Conservation (phyloP, 2,888 invertebrate genomes). For the Heliconius ismenius region DNA sequence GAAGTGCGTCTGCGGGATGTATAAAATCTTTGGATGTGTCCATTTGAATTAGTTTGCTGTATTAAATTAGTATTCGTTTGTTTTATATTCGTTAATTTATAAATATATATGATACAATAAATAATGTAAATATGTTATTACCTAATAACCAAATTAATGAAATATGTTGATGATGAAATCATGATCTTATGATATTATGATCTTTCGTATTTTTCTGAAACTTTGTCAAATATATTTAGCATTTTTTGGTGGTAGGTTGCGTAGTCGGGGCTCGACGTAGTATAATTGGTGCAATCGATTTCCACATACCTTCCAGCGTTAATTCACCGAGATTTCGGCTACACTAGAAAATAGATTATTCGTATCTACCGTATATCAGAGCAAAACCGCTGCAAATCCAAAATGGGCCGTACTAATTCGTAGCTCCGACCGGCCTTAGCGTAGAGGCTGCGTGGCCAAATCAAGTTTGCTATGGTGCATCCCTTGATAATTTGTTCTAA, state of each 20-base stretch:
- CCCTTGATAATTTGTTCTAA: conserved; percentile 84
- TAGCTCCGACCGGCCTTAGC: conserved; percentile 46
- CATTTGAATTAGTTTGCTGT: not conserved
- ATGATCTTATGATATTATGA: too few species aligned
- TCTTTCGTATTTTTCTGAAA: not conserved
- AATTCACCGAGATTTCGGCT: conserved; percentile 44
- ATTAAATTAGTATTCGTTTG: not conserved
- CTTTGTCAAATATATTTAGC: not conserved
- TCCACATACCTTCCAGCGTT: conserved; percentile 39
- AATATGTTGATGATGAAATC: too few species aligned
- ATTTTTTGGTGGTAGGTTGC: not conserved
- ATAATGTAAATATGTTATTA: not conserved
- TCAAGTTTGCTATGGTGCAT: conserved; percentile 75
- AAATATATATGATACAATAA: not conserved
- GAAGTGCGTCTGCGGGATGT: conserved; percentile 30
- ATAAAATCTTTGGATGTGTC: conserved; percentile 29
- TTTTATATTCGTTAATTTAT: not conserved
- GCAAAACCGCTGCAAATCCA: conserved; percentile 47
- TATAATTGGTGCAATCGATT: conserved; percentile 31
- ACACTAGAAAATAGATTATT: conserved; percentile 49
- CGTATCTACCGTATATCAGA: conserved; percentile 48
- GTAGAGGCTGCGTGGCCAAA: conserved; percentile 70
- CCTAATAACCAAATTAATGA: not conserved
- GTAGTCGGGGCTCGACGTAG: not conserved
- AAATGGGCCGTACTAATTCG: conserved; percentile 48